These are phyloP conservation scores for Parotocinclus haroldoi DNA, from an alignment of 2,797 vertebrate genomes.

Conservation along the genomic window DNA sequence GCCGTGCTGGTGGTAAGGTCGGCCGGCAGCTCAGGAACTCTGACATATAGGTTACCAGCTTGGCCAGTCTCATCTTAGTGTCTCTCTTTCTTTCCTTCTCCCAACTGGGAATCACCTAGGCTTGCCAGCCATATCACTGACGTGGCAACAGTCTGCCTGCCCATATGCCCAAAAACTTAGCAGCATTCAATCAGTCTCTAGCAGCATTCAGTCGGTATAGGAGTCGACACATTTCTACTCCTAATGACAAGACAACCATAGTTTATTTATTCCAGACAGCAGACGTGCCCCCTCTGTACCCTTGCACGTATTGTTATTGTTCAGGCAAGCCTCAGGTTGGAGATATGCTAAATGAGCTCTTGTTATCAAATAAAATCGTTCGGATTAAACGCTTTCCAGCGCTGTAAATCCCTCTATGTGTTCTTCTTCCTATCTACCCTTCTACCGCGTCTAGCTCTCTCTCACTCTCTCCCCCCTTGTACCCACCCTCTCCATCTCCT, in stretches of 20 bases:
- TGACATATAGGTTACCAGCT: constrained; percentile 50
- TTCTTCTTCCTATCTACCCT: constrained; percentile 29
- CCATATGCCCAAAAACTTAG: constrained; percentile 54
- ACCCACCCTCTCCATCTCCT: constrained; percentile 12
- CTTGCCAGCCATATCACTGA: constrained; percentile 52
- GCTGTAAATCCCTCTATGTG: constrained; percentile 33
- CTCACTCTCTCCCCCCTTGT: constrained; percentile 31
- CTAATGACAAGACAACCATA: constrained; percentile 14
- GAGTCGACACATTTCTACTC: constrained; percentile 4
- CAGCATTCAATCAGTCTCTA: constrained; percentile 30
- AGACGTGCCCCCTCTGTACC: constrained; percentile 3
- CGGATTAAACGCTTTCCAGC: constrained; percentile 33
- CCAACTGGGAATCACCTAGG: constrained; percentile 57
- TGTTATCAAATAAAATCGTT: constrained; percentile 37
- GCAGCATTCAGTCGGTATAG: constrained; percentile 19
- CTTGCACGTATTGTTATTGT: constrained; percentile 31
- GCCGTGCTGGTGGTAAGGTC: constrained; percentile 34
- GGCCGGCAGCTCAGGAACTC: constrained; percentile 37
- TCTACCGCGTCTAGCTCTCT: constrained; percentile 8
- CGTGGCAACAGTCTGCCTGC: constrained; percentile 53
- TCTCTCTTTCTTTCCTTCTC: constrained; percentile 21
- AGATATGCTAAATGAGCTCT: constrained; percentile 34
- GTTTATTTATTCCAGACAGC: neutral
- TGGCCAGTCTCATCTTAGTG: constrained; percentile 31
- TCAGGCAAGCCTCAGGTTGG: constrained; percentile 25